phyloP scores from a whole-genome alignment of 2,797 vertebrate genomes.

The Menidia menidia region DNA sequence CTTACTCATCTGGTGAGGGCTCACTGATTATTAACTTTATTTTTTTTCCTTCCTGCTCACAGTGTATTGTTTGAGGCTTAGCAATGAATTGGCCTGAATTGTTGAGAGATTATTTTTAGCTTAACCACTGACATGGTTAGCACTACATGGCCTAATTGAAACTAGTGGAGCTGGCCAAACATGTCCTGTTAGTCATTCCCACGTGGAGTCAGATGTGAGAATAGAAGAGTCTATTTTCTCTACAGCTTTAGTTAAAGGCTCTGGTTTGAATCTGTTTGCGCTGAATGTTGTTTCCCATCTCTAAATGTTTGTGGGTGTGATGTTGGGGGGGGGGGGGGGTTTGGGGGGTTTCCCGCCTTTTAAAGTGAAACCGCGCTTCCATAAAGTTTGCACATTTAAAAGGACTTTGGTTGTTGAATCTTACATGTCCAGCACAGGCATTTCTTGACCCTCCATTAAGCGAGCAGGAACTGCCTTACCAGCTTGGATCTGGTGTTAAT shows the following conservation, averaged over 20 bases:
- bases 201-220: constrained; percentile 20
- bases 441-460: constrained; percentile 43
- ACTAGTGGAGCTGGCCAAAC: constrained; percentile 72
- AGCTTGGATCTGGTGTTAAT: constrained; percentile 70
- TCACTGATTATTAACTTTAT: constrained; percentile 8
- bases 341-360: no score
- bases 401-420: constrained; percentile 20
- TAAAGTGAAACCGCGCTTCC: not conserved
- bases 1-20: constrained; percentile 5
- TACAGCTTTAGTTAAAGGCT: not conserved
- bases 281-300: not conserved
- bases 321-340: no score
- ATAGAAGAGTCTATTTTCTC: constrained; percentile 1
- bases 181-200: constrained; percentile 64
- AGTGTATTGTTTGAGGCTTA: constrained; percentile 43
- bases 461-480: constrained; percentile 41
- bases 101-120: constrained; percentile 49
- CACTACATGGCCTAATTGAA: constrained; percentile 42
- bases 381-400: not conserved
- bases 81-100: constrained; percentile 37
- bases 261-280: constrained; percentile 7
- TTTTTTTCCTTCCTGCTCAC: constrained; percentile 30
- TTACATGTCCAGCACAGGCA: constrained; percentile 20
- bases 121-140: constrained; percentile 32
- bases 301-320: not conserved